Percentiles rank a stretch among this genome's conserved stretches.
These are phyloP conservation scores for Brachypalpus laphriformis DNA, from an alignment of 2,888 invertebrate species.

Conservation along the genomic window DNA sequence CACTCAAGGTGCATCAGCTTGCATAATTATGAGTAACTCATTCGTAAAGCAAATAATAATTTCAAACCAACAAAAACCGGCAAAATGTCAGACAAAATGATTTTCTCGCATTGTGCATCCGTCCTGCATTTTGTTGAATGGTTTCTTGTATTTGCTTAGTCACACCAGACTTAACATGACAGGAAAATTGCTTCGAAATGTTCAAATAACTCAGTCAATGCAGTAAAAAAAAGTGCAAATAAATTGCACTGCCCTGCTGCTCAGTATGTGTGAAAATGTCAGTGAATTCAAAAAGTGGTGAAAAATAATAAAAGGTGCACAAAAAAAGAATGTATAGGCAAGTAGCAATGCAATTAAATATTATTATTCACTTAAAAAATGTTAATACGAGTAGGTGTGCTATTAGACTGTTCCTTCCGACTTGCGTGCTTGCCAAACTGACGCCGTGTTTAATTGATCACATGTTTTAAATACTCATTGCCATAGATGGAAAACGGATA, in stretches of 20 bases:
- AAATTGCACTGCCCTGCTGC: neutral
- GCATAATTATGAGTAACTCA: conserved; percentile 58
- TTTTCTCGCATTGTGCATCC: conserved; percentile 42
- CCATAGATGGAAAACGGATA: neutral
- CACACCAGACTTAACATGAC: conserved; percentile 71
- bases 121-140: conserved; percentile 47
- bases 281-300: neutral
- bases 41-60: conserved; percentile 29
- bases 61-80: conserved; percentile 1
- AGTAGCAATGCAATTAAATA: neutral
- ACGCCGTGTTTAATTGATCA: neutral
- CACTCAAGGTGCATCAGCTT: conserved; percentile 47
- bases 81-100: conserved; percentile 55
- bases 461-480: neutral
- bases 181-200: conserved; percentile 60
- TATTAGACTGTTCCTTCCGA: neutral
- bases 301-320: neutral
- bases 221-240: conserved; percentile 8
- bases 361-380: neutral
- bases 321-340: neutral
- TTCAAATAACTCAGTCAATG: conserved; percentile 56
- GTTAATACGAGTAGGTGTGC: neutral
- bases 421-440: neutral
- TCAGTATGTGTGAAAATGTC: conserved; percentile 28
- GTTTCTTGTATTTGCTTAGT: conserved; percentile 55